These are phyloP conservation scores for Myrmecobius fasciatus DNA, from an alignment of 2,113 vertebrate genomes.

Conservation along the genomic window DNA sequence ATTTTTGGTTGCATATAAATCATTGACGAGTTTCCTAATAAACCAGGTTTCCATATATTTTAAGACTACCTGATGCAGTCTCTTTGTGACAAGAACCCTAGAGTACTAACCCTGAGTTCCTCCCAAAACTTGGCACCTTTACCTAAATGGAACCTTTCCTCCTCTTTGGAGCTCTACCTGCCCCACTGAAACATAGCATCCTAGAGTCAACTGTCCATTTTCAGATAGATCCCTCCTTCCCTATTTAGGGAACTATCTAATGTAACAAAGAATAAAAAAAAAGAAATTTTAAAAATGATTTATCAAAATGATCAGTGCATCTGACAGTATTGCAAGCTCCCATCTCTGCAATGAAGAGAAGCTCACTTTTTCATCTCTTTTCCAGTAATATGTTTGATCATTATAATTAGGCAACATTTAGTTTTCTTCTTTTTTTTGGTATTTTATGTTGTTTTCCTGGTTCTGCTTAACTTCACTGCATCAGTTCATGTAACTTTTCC, in stretches of 20 bases:
- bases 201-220: neutral
- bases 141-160: neutral
- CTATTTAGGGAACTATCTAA: neutral
- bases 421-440: neutral
- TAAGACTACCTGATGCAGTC: neutral
- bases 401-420: neutral
- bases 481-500: neutral
- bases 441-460: neutral
- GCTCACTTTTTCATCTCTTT: neutral
- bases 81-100: neutral
- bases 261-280: neutral
- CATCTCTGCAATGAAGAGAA: neutral
- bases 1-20: neutral
- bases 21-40: neutral
- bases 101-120: neutral
- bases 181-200: neutral
- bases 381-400: neutral
- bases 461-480: neutral
- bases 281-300: neutral
- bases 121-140: neutral
- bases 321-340: neutral
- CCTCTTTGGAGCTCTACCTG: neutral
- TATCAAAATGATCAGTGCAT: neutral
- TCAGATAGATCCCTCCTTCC: neutral
- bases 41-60: neutral